Evolutionary conservation across 2,797 vertebrate genomes (phyloP).

Genomic region (Meriones psammophilus): DNA sequence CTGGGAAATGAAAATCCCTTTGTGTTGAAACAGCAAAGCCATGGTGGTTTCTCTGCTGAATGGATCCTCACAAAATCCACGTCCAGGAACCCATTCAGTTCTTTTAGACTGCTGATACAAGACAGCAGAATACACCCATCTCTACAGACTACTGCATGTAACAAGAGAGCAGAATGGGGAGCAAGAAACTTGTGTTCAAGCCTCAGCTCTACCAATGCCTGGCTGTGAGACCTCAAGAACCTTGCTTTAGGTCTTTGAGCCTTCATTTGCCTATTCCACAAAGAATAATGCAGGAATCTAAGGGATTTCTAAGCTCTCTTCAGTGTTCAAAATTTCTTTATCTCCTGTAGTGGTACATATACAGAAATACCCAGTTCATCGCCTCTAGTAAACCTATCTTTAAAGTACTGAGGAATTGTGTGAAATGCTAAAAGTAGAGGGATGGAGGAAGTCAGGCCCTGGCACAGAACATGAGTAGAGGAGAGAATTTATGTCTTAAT

Average conservation of each 20-base stretch:
- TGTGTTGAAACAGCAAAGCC: slow-evolving; percentile 18
- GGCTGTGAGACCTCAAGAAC: not conserved
- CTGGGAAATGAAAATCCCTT: slow-evolving; percentile 22
- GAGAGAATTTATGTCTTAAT: not conserved
- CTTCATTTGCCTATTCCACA: not conserved
- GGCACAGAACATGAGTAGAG: not conserved
- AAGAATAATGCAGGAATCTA: not conserved
- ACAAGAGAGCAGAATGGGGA: not conserved
- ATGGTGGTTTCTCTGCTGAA: slow-evolving; percentile 5
- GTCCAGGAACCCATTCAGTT: not conserved
- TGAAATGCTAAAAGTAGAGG: not conserved
- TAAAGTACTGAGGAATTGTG: not conserved
- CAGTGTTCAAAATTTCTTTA: not conserved
- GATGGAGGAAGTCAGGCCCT: not conserved
- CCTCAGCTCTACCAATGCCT: not conserved
- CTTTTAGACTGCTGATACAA: not conserved
- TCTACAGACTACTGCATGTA: not conserved
- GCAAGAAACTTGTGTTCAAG: not conserved
- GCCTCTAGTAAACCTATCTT: not conserved
- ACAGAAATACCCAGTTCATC: not conserved
- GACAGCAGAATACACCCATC: not conserved
- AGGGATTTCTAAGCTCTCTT: slow-evolving; percentile 8
- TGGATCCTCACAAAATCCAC: not conserved
- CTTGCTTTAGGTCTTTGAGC: not conserved
- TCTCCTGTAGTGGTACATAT: not conserved